Conservation (phyloP, 2,797 vertebrate genomes). For the Lophotriccus pileatus region DNA sequence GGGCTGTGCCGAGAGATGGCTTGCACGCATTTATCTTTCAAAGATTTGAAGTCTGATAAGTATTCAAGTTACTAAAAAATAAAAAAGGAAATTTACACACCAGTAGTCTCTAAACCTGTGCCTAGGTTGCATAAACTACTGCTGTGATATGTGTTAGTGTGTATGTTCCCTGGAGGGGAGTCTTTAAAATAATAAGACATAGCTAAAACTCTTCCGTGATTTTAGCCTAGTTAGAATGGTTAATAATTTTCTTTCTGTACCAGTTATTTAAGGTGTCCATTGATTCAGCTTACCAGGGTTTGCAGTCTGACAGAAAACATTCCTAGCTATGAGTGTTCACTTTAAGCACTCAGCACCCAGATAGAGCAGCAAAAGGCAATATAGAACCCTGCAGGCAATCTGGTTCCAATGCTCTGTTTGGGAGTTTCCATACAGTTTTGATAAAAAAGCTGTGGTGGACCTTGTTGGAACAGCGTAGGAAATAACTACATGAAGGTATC, state of each 20-base stretch:
- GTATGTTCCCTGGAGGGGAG: background rate
- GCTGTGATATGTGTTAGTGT: background rate
- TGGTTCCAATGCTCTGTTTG: fast-evolving
- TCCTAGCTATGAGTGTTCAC: background rate
- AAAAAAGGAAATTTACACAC: background rate
- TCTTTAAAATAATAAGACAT: background rate
- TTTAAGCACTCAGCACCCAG: background rate
- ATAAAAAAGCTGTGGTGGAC: background rate
- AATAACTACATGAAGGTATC: fast-evolving
- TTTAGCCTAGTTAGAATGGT: background rate
- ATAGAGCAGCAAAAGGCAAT: background rate
- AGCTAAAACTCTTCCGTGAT: background rate
- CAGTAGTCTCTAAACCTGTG: background rate
- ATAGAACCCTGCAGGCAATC: background rate
- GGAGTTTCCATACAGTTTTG: background rate
- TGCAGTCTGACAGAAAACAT: background rate
- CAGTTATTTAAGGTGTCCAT: background rate
- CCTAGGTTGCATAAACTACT: background rate
- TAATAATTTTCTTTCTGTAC: background rate
- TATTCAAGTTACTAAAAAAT: background rate
- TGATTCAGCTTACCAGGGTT: background rate
- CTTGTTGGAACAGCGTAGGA: background rate
- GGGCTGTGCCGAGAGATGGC: background rate
- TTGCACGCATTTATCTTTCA: background rate
- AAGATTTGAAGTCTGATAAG: background rate